Conservation (phyloP, 2,888 invertebrate genomes). For the Lamellibrachia satsuma region DNA sequence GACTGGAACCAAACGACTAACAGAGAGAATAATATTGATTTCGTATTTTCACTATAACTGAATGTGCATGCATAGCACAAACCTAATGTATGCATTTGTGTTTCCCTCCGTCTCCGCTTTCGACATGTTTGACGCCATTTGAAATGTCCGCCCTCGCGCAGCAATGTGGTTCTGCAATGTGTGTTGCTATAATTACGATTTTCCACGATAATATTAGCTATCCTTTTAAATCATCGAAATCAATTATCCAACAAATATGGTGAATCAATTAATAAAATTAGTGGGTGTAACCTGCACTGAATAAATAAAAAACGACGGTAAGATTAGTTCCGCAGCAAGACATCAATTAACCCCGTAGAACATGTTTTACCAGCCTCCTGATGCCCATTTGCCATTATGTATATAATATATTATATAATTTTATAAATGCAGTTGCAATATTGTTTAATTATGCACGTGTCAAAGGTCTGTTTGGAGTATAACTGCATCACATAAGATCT, state of each 20-base stretch:
- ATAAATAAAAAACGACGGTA: not conserved
- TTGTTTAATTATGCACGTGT: too few species aligned
- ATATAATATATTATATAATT: too few species aligned
- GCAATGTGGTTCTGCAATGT: not conserved
- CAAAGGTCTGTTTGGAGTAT: too few species aligned
- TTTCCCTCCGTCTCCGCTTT: constrained; percentile 3
- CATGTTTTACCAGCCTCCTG: not conserved
- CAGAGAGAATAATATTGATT: not conserved
- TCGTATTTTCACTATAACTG: not conserved
- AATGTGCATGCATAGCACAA: not conserved
- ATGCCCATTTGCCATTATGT: not conserved
- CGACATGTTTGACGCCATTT: constrained; percentile 13
- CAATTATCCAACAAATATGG: not conserved
- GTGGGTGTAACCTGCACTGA: not conserved
- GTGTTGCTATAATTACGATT: not conserved
- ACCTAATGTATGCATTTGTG: not conserved
- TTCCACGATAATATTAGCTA: not conserved
- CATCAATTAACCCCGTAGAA: not conserved
- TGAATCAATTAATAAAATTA: not conserved
- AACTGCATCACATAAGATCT: too few species aligned
- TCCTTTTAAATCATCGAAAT: not conserved
- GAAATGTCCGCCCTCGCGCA: constrained; percentile 17
- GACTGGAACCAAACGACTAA: not conserved
- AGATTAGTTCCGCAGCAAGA: not conserved
- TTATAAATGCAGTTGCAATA: too few species aligned